phyloP scores from a whole-genome alignment of 2,888 invertebrate species.

The Elgonia sp. region DNA sequence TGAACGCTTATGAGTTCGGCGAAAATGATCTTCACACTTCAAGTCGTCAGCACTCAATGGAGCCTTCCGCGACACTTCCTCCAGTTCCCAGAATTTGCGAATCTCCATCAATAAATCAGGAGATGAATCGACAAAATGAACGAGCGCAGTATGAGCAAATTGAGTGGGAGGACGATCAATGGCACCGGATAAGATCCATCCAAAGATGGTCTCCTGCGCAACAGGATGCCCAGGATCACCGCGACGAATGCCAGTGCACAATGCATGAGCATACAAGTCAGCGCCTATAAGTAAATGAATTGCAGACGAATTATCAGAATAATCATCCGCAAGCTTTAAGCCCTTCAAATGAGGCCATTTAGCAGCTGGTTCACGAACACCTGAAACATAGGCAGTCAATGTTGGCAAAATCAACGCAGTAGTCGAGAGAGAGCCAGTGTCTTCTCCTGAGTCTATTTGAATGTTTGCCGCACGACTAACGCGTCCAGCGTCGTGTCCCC shows the following conservation, averaged over 20 bases:
- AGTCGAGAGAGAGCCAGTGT: background rate
- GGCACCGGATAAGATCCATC: background rate
- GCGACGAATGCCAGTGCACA: background rate
- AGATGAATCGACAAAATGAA: background rate
- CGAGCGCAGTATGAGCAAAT: background rate
- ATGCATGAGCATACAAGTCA: background rate
- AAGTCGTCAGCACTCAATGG: background rate
- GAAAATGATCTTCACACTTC: background rate
- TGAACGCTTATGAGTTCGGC: background rate
- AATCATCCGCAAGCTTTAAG: background rate
- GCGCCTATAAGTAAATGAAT: background rate
- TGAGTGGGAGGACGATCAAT: background rate
- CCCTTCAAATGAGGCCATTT: background rate
- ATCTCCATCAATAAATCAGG: background rate
- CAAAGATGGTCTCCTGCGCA: background rate
- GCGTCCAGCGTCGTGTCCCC: background rate
- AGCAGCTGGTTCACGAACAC: background rate
- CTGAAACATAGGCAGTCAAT: background rate
- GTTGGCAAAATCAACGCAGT: background rate
- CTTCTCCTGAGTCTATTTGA: background rate
- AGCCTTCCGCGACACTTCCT: background rate
- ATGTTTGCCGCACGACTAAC: background rate
- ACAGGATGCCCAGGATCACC: background rate
- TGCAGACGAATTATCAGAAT: background rate
- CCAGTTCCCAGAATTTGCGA: background rate